These are phyloP conservation scores for Emydocephalus ijimae DNA, from an alignment of 2,113 vertebrate species.

Conservation along the genomic window DNA sequence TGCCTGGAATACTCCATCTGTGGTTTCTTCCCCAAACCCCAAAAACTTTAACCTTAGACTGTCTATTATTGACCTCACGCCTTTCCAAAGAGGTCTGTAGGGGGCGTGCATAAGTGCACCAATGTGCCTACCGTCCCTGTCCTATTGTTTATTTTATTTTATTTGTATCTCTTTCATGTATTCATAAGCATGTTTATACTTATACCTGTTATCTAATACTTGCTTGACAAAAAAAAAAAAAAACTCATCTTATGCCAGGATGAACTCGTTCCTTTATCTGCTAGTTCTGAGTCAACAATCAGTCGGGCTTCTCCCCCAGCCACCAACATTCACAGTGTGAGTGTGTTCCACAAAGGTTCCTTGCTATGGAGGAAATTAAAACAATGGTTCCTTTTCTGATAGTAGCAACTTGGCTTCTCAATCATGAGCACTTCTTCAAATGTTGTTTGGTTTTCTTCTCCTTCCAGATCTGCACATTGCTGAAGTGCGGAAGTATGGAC, in stretches of 20 bases:
- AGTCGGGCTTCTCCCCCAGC: background rate
- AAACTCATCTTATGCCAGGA: background rate
- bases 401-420: background rate
- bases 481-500: conserved; percentile 61
- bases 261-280: background rate
- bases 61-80: too few species aligned
- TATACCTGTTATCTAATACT: too few species aligned
- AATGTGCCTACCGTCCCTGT: too few species aligned
- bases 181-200: too few species aligned
- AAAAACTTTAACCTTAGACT: too few species aligned
- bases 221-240: too few species aligned
- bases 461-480: conserved; percentile 61
- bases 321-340: background rate
- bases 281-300: background rate
- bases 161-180: too few species aligned
- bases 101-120: too few species aligned
- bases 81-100: too few species aligned
- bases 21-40: too few species aligned
- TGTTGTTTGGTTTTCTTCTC: background rate
- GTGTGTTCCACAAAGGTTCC: background rate
- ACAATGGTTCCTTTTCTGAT: background rate
- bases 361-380: background rate
- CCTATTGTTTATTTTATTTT: too few species aligned
- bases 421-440: background rate
- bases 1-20: too few species aligned